Evolutionary conservation across 2,113 vertebrate genomes (phyloP).

Genomic region (Peromyscus leucopus): DNA sequence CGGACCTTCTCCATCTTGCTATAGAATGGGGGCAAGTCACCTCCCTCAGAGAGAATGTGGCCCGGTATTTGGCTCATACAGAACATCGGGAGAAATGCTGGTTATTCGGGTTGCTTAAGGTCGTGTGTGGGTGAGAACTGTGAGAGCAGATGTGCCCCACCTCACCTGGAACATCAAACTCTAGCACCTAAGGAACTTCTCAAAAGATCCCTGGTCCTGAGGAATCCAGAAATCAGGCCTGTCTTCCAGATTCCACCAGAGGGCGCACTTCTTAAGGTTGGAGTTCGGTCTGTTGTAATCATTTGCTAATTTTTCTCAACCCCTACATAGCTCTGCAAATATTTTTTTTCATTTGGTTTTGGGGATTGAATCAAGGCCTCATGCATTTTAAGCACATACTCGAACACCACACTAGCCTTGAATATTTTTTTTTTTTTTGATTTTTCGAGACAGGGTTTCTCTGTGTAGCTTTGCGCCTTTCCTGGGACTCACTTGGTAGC

Average conservation of each 20-base stretch:
- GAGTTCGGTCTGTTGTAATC: background rate
- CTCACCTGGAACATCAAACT: background rate
- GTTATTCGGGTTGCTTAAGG: conserved; percentile 14
- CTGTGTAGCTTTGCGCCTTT: no score
- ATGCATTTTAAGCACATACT: background rate
- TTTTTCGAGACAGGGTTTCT: no score
- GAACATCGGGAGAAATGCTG: background rate
- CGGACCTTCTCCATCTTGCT: background rate
- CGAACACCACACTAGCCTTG: background rate
- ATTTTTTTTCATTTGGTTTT: background rate
- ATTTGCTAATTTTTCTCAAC: background rate
- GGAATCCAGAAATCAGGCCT: background rate
- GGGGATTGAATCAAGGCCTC: background rate
- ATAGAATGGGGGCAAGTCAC: background rate
- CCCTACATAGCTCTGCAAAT: background rate
- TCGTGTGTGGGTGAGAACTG: background rate
- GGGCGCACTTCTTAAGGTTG: background rate
- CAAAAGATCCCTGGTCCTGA: background rate
- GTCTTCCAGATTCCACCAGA: background rate
- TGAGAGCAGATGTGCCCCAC: background rate
- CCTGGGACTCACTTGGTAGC: no score
- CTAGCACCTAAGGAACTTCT: background rate
- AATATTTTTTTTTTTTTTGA: background rate
- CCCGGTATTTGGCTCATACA: background rate
- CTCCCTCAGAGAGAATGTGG: background rate